Conservation (phyloP, 2,888 invertebrate species). For the Carpatolechia fugitivella region DNA sequence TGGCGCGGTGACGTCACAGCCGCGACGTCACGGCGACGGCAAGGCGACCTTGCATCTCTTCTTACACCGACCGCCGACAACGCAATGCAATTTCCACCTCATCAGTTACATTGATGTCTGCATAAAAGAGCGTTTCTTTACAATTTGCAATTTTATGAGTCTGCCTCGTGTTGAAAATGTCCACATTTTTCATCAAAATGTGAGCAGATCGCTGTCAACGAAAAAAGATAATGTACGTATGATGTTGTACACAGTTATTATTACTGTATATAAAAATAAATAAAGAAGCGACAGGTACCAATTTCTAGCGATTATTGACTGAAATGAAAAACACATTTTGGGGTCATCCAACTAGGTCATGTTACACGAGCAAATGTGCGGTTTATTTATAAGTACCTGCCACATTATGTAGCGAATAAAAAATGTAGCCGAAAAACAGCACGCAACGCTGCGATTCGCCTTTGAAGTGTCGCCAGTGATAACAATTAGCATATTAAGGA, state of each 20-base stretch:
- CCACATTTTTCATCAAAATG: too few relatives aligned
- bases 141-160: neutral
- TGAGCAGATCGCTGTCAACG: too few relatives aligned
- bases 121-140: neutral
- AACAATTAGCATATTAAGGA: neutral
- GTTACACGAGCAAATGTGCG: slow-evolving; percentile 8
- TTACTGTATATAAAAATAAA: too few relatives aligned
- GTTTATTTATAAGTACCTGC: neutral
- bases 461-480: slow-evolving; percentile 1
- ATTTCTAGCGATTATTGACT: too few relatives aligned
- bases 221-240: too few relatives aligned
- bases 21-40: neutral
- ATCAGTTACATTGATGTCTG: neutral
- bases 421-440: neutral
- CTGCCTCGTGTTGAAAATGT: neutral
- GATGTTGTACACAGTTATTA: too few relatives aligned
- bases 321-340: slow-evolving; percentile 5
- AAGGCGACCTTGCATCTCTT: neutral
- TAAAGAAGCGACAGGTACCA: too few relatives aligned
- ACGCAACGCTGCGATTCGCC: neutral
- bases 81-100: neutral
- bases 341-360: slow-evolving; percentile 11
- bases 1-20: neutral
- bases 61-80: neutral
- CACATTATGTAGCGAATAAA: neutral